Base-by-base conservation (phyloP, 2,888 invertebrate genomes). In the Teleiodes luculella region DNA sequence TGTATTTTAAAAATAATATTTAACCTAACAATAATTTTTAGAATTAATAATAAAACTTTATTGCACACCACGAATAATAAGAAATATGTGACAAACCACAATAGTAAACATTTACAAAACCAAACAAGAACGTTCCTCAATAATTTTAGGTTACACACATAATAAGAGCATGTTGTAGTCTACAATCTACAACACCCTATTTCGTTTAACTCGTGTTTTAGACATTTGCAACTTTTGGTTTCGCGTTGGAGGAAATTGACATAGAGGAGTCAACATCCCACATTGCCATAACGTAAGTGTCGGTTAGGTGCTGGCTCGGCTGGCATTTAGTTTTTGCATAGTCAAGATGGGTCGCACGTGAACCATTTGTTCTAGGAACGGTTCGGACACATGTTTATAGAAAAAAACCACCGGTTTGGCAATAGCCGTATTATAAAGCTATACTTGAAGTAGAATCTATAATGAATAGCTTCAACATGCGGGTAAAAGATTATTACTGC, bases 331-430 rank as follows among this genome's bases (percentile, higher is more conserved):
- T 74, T 80, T 78, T 78, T 78, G 72, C 66, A 54, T 54, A 53
- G 53, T 60, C 63, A 82, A 79, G 74, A 77, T 83, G 80, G 65
- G 61, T 54, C 65, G 70, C 85, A 84, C 76, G 78, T 86, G 83
- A 78, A 56, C 57, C 62, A 63, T 64, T 74, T 73, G 71, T 86
- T 86, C 85, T 86, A 82, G 76, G 86, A 87, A 86, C 67, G 69
- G 69, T 43, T n/a, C 28, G 58, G 60, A 59, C 68, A 82, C 74
- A 84, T 82, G 86, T 70, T 75, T 67, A 62, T 61, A 57, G 57
- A 60, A 59, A 20, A 7, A 28, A 3, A 57, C 62, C 67, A 68
- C 70, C 68, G 68, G 68, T 69, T 68, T 65, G 48, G 61, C 65
- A 57, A 55, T 56, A 50, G 60, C 57, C 55, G 52, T 59, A 43